Evolutionary conservation across 2,113 vertebrate genomes (phyloP), one percentile per base, ranked within the genome.

Genomic region (Pelecanoides urinatrix): DNA sequence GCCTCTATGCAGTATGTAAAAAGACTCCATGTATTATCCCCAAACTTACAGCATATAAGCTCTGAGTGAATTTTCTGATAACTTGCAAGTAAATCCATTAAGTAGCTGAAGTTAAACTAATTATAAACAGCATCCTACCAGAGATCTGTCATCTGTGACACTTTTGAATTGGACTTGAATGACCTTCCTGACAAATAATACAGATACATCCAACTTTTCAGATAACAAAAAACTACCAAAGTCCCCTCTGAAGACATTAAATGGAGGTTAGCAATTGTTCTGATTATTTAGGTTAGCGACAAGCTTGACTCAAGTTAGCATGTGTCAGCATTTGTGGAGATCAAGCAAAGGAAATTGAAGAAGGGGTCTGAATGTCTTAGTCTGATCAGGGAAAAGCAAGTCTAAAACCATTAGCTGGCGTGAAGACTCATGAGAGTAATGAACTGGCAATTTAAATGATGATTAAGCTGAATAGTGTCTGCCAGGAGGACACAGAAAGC

Each of bases 71-170:
- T 92, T 93, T 96, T 94, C 92, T 91, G 79, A 44, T 83, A 94
- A 93, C 4, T 92, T 92, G 77, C 81, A 96, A 89, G 79, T 84
- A 96, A 96, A 96, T 96, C 92, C 92, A 96, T 92, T 96, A 97
- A 95, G 96, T 65, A 96, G 90, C 92, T 97, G 90, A 94, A 89
- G 76, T 92, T 91, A 95, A 97, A 95, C 96, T 93, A 95, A 96
- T 95, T 96, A 78, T 93, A 94, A 84, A 5, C 27, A 62, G 26
- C 6, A 1, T 84, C 61, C 86, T 93, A 93, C 56, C 61, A 81
- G 90, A 84, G 52, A 84, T 81, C 63, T 84, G 73, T 86, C 92
- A 90, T 94, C 63, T 89, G 36, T 71, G 58, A 67, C 59, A 74
- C 50, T 71, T 86, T 71, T 58, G 62, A 89, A 76, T 80, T 89